A percentile compares a stretch with the other conserved stretches of the same genome.
These are phyloP conservation scores for Calameuta filiformis DNA, from an alignment of 2,888 invertebrate species.

Conservation along the genomic window DNA sequence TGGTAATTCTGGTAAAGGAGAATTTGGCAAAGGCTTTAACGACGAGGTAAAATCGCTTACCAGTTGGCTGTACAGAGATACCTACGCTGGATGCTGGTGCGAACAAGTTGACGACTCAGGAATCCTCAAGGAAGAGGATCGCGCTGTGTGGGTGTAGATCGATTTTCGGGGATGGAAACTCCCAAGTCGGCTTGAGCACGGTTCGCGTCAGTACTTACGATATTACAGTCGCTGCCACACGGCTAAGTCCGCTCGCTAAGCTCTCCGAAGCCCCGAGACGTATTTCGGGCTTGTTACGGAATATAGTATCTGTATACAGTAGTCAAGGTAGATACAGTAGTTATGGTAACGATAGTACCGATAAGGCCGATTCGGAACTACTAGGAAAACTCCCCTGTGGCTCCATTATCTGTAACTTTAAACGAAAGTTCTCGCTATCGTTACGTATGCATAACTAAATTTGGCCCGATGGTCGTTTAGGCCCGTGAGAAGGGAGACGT, in stretches of 20 bases:
- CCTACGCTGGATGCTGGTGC: neutral
- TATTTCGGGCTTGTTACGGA: neutral
- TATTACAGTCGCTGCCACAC: neutral
- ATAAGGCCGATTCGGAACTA: neutral
- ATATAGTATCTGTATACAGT: neutral
- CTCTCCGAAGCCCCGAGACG: slow-evolving; percentile 11
- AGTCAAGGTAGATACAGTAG: neutral
- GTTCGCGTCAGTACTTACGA: neutral
- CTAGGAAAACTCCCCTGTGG: neutral
- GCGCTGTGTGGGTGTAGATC: neutral
- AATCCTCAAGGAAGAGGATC: neutral
- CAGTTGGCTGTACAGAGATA: neutral
- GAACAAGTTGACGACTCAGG: neutral
- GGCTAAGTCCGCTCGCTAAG: slow-evolving; percentile 8
- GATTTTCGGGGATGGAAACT: neutral
- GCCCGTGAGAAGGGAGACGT: too few relatives aligned
- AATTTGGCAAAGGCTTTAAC: neutral
- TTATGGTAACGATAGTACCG: neutral
- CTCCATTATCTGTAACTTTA: too few relatives aligned
- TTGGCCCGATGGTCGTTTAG: too few relatives aligned
- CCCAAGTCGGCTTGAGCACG: neutral
- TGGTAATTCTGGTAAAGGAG: neutral
- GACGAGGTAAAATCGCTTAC: neutral
- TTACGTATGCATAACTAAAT: too few relatives aligned
- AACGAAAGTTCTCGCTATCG: too few relatives aligned